Evolutionary conservation across 2,888 invertebrate genomes (phyloP).

Genomic region (Nomada hirtipes): DNA sequence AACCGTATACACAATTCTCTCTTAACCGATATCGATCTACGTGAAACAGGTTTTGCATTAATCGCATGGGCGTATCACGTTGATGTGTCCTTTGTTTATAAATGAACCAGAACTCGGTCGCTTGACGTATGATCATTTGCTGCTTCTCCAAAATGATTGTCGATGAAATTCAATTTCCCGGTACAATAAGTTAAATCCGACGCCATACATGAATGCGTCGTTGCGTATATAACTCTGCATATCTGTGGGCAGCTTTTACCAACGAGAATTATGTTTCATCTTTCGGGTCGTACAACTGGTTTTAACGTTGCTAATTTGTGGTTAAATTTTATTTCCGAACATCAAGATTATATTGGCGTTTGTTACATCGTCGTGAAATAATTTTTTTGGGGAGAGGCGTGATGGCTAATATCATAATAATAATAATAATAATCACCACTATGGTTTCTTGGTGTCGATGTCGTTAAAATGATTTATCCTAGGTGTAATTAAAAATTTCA

Average conservation of each 20-base stretch:
- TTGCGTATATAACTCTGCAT: too few species aligned
- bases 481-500: not conserved
- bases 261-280: too few species aligned
- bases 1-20: slow-evolving; percentile 49
- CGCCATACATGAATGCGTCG: too few species aligned
- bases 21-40: slow-evolving; percentile 29
- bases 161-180: slow-evolving; percentile 56
- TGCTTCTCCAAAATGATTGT: slow-evolving; percentile 41
- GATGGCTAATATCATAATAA: too few species aligned
- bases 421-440: too few species aligned
- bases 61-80: slow-evolving; percentile 55
- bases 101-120: slow-evolving; percentile 40
- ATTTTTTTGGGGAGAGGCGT: too few species aligned
- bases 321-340: too few species aligned
- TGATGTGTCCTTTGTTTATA: slow-evolving; percentile 47
- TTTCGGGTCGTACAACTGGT: too few species aligned
- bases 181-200: not conserved
- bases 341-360: too few species aligned
- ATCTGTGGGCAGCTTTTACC: too few species aligned
- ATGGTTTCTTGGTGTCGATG: not conserved
- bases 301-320: too few species aligned
- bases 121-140: slow-evolving; percentile 58
- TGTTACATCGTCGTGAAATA: too few species aligned
- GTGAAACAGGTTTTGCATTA: slow-evolving; percentile 42
- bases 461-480: not conserved